Evolutionary conservation across 2,113 vertebrate genomes (phyloP), one percentile per base, ranked within the genome.

Genomic region (Mesembrinibis cayennensis): DNA sequence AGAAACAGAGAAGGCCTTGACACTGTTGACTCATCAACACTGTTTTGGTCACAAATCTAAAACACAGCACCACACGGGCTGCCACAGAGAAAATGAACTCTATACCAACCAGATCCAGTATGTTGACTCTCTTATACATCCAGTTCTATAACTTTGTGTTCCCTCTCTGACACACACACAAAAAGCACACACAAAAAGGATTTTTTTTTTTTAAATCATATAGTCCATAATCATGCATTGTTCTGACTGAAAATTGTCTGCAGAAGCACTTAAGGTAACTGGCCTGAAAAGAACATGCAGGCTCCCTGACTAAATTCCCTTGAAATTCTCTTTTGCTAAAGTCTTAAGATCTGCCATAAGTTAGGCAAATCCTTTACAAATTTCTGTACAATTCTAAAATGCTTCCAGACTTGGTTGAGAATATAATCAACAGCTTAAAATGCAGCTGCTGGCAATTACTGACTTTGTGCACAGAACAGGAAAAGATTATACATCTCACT

Each of bases 111-210:
- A 76, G 15, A 71, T 49, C 27, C n/a, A 29, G 10, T 15, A 76
- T 16, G 32, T 12, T 77, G 1, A 0, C 30, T 21, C n/a, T 45
- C 22, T 38, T 27, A 6, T 2, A 25, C 45, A 38, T 30, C 17
- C 59, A 47, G 11, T 25, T 52, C 40, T 32, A 3, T 5, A n/a
- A 47, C 25, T 38, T 36, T 3, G 8, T 3, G 17, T 36, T 87
- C 30, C 25, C 22, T 6, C 21, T 47, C 25, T 30, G 8, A 50
- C 69, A 81, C 3, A 70, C 4, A 53, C 2, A 34, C 0, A 23
- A 38, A 47, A 62, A 63, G 20, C 20, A 70, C 10, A 15, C 3
- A 11, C 3, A 26, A 61, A 61, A 77, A 81, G 16, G 18, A 44
- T 38, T 38, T 38, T 30, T 55, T 38, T 21, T n/a, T 9, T 16